Conservation (phyloP, 2,797 vertebrate species). For the Mycteria americana region DNA sequence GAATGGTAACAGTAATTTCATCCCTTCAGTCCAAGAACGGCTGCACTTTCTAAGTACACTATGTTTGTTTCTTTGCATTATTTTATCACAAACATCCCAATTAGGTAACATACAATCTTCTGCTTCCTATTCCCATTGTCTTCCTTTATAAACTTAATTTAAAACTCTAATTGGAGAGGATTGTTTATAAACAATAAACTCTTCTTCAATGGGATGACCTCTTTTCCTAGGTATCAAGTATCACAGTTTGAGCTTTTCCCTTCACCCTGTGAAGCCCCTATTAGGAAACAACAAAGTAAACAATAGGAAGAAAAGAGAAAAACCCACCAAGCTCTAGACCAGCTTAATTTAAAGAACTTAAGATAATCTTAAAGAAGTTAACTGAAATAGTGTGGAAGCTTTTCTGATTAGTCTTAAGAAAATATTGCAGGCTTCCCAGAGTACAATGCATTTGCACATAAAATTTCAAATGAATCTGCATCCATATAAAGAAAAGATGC, state of each 20-base stretch:
- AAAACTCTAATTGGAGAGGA: not conserved
- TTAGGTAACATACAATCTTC: not conserved
- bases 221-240: not conserved
- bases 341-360: not conserved
- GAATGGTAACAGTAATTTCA: not conserved
- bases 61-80: not conserved
- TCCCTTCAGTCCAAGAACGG: not conserved
- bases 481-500: not conserved
- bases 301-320: not conserved
- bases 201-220: not conserved
- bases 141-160: not conserved
- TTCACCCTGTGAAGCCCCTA: not conserved
- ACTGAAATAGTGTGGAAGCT: not conserved
- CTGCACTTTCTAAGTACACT: not conserved
- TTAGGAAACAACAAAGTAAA: conserved; percentile 39
- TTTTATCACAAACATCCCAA: not conserved
- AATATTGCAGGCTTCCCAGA: not conserved
- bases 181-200: conserved; percentile 23
- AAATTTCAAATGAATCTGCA: not conserved
- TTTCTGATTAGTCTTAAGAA: not conserved
- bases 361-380: not conserved
- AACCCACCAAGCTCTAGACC: not conserved
- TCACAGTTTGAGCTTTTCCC: conserved; percentile 25
- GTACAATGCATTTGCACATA: not conserved
- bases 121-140: not conserved